Evolutionary conservation across 2,797 vertebrate genomes (phyloP).

Genomic region (Eupleurogrammus muticus): DNA sequence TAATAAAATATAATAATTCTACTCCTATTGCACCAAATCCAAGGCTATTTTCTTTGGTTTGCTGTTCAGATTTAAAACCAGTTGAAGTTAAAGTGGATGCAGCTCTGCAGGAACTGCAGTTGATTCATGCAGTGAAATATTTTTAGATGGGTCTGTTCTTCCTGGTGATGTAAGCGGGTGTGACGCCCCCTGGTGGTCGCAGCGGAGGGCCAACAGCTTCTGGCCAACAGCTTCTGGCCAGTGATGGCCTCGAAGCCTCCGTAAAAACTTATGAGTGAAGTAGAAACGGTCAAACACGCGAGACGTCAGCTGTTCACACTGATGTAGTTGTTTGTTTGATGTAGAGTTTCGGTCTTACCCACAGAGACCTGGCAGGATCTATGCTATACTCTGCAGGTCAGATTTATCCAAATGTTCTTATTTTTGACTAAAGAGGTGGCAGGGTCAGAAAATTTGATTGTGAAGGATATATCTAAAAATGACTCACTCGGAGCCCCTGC

Average conservation of each 20-base stretch:
- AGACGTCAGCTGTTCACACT: too few species aligned
- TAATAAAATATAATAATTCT: too few species aligned
- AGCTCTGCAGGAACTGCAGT: slow-evolving; percentile 16
- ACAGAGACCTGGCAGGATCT: too few species aligned
- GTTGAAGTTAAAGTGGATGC: slow-evolving; percentile 7
- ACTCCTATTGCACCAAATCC: too few species aligned
- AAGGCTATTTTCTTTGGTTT: too few species aligned
- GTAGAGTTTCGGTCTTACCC: too few species aligned
- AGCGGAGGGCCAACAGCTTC: not conserved
- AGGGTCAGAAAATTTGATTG: slow-evolving; percentile 6
- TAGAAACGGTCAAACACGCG: not conserved
- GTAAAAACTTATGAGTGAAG: not conserved
- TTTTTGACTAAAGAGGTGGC: too few species aligned
- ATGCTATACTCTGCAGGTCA: too few species aligned
- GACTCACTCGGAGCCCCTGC: slow-evolving; percentile 12
- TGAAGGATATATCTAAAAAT: not conserved
- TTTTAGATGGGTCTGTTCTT: not conserved
- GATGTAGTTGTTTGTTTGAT: too few species aligned
- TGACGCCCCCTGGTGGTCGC: slow-evolving; percentile 41
- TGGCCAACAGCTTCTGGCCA: not conserved
- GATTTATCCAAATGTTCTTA: not conserved
- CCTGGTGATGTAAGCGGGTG: slow-evolving; percentile 21
- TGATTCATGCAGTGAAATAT: slow-evolving; percentile 20
- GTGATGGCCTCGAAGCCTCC: not conserved
- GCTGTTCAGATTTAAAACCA: not conserved